Evolutionary conservation across 2,113 vertebrate genomes (phyloP).

Genomic region (Accipiter virgatus): DNA sequence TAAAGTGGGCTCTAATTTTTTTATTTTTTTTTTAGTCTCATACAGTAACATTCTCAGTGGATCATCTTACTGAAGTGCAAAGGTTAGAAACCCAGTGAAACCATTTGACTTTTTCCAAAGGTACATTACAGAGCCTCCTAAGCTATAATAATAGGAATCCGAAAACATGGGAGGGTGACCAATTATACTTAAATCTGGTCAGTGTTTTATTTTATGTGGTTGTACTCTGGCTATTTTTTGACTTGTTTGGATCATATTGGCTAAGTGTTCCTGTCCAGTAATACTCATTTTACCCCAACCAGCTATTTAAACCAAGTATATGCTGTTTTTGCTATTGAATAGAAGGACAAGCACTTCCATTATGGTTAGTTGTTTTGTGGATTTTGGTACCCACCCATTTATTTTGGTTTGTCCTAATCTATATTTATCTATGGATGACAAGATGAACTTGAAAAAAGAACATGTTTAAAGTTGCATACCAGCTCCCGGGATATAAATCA

Average conservation of each 20-base stretch:
- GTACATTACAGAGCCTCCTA: neutral
- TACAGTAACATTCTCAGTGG: neutral
- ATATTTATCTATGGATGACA: conserved; percentile 89
- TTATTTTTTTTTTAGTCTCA: neutral
- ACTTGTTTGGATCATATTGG: conserved; percentile 77
- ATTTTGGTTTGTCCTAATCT: conserved; percentile 89
- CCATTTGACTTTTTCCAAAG: conserved; percentile 25
- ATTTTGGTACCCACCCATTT: conserved; percentile 85
- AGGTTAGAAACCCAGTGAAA: conserved; percentile 13
- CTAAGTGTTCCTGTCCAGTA: conserved; percentile 70
- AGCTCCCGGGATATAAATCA: conserved; percentile 67
- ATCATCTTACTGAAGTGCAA: conserved; percentile 28
- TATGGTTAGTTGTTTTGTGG: conserved; percentile 85
- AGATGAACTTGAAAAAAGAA: conserved; percentile 82
- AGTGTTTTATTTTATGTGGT: conserved; percentile 76
- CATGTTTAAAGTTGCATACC: conserved; percentile 70
- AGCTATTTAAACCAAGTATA: conserved; percentile 84
- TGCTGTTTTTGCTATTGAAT: conserved; percentile 82
- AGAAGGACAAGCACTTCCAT: conserved; percentile 78
- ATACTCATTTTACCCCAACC: conserved; percentile 72
- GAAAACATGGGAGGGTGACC: conserved; percentile 64
- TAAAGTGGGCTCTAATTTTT: neutral
- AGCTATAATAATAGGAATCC: conserved; percentile 57
- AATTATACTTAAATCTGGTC: conserved; percentile 74
- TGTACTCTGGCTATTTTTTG: conserved; percentile 83